Evolutionary conservation across 2,888 invertebrate species (phyloP).

Genomic region (Aphodius sticticus): DNA sequence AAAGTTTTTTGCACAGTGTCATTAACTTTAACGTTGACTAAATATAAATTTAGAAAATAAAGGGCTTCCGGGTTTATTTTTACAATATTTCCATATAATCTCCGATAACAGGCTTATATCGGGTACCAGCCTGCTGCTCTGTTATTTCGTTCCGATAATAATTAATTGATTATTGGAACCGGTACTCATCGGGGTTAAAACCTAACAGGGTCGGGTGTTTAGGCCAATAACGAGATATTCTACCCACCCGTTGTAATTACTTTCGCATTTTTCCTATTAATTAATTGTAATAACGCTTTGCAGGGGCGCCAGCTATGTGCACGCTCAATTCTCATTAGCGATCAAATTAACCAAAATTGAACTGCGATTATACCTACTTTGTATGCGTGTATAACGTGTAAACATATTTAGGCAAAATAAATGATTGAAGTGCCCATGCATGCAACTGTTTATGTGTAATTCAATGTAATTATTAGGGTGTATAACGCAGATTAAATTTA

Average conservation of each 20-base stretch:
- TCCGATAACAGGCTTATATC: background rate
- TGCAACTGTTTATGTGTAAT: background rate
- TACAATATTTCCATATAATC: background rate
- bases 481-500: background rate
- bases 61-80: no score
- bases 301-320: background rate
- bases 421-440: background rate
- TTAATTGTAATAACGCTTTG: background rate
- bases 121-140: background rate
- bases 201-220: background rate
- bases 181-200: background rate
- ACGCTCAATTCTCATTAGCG: constrained; percentile 4
- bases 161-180: background rate
- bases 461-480: background rate
- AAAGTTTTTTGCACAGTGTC: no score
- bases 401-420: background rate
- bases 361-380: background rate
- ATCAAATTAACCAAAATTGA: background rate
- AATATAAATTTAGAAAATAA: no score
- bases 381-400: background rate
- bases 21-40: background rate
- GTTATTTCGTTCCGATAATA: background rate
- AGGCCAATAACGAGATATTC: background rate
- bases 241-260: background rate
- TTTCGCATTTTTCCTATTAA: background rate